Evolutionary conservation across 2,888 invertebrate genomes (phyloP), one percentile per base, ranked within the genome.

Genomic region (Nasonia oneida): DNA sequence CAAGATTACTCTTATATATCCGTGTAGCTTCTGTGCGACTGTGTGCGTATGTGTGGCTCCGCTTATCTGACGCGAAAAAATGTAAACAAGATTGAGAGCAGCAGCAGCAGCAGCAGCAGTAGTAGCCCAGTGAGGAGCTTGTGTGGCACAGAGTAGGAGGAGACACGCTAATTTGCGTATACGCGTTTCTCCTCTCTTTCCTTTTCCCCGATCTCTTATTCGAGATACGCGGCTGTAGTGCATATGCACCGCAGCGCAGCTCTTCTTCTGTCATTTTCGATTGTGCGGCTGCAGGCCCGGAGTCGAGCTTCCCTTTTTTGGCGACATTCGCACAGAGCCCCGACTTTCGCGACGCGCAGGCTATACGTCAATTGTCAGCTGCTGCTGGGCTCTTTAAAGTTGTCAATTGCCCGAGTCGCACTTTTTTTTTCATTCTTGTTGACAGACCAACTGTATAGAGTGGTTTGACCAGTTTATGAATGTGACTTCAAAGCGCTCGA

Each of bases 71-170:
- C 70, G 61, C 81, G 77, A 81, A 77, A 81, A 85, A 85, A 85
- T 85, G 85, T 85, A 85, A 85, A 85, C 85, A 85, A 85, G 77
- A 76, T 76, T 70, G 84, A 64, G 84, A 81, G n/a, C 33, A 23
- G 57, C 18, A 61, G 57, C n/a, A 61, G 57, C 53, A 50, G 50
- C 50, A 14, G 50, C 15, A 53, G 53, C 0, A 81, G 53, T 29
- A 75, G 14, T 23, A 57, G 12, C 23, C 29, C 37, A 39, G 8
- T 70, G 39, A 37, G 3, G 18, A 57, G 57, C 47, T 47, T 47
- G 47, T 47, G 47, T 47, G 47, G 12, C 10, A 6, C 6, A n/a
- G 57, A n/a, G n/a, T 57, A 57, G 57, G n/a, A 57, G 57, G 15
- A 18, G 57, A 47, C n/a, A 18, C n/a, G 67, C 29, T 67, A 29